Base-by-base conservation (phyloP, 2,797 vertebrate species). In the Champsocephalus gunnari region DNA sequence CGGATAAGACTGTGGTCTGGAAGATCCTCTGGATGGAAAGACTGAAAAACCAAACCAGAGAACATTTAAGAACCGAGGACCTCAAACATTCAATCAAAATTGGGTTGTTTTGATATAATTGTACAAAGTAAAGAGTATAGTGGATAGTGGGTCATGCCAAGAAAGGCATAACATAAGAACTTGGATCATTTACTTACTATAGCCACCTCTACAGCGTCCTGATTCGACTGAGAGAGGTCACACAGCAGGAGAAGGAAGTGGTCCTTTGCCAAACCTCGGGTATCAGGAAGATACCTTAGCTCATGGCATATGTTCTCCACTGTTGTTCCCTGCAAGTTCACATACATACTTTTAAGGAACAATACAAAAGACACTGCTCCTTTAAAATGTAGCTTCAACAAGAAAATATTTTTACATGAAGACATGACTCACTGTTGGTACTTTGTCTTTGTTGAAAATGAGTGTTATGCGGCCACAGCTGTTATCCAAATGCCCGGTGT, bases 251-350 rank as follows among this genome's bases (percentile, higher is more conserved):
- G 89, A 0, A 99, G 94, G 53, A 92, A 71, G 65, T 94, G 96
- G 38, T 98, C 96, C 21, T 90, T 95, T 8, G 98, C 97, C 80
- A 97, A 89, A 0, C 89, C 93, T 76, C 96, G 92, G 0, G 95
- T 95, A 56, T 95, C 95, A 0, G 96, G 96, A 67, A 99, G 94
- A 82, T 97, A 97, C 41, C 97, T 95, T 77, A 99, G 95, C 88
- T 99, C 97, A 0, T 95, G 96, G 89, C 98, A 99, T 86, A 99
- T 95, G 48, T 96, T 94, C 85, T 98, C 97, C 91, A 98, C 97
- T 0, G 97, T 99, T 48, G 97, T 99, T 69, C 98, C 98, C 98
- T 99, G 77, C 38, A 58, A 5, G 41, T 13, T 55, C 5, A 59
- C 21, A 49, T 16, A 66, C 1, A 58, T 0, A 55, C 9, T 2